phyloP scores from a whole-genome alignment of 2,113 vertebrate species.

The Cyphomyrus plagiostoma region DNA sequence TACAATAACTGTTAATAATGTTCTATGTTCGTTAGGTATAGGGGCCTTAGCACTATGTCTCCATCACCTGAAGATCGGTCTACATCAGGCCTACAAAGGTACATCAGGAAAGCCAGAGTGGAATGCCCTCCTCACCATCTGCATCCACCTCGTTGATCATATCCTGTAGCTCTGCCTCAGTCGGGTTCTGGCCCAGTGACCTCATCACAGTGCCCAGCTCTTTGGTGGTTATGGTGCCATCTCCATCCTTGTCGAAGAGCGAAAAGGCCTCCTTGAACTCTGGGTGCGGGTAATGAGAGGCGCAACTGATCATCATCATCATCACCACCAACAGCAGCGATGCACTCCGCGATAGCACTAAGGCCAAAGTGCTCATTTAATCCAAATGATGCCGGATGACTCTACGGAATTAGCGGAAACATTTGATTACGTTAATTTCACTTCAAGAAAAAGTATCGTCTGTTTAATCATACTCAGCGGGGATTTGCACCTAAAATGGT shows the following conservation, averaged over 20 bases:
- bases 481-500: slow-evolving; percentile 5
- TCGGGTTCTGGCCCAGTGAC: slow-evolving; percentile 85
- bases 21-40: background rate
- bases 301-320: background rate
- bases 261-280: slow-evolving; percentile 91
- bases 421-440: background rate
- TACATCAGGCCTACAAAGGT: background rate
- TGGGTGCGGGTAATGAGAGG: slow-evolving; percentile 41
- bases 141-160: slow-evolving; percentile 91
- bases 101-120: background rate
- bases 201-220: slow-evolving; percentile 85
- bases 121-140: slow-evolving; percentile 61
- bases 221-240: slow-evolving; percentile 86
- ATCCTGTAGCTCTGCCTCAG: slow-evolving; percentile 82
- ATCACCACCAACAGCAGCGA: background rate
- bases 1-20: background rate
- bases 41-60: background rate
- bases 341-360: background rate
- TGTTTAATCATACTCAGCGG: background rate
- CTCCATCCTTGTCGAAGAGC: slow-evolving; percentile 85
- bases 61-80: background rate
- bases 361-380: background rate
- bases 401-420: background rate
- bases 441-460: background rate
- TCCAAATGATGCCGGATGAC: background rate